These are phyloP conservation scores for Calonectris borealis DNA, from an alignment of 2,113 vertebrate genomes.

Conservation along the genomic window DNA sequence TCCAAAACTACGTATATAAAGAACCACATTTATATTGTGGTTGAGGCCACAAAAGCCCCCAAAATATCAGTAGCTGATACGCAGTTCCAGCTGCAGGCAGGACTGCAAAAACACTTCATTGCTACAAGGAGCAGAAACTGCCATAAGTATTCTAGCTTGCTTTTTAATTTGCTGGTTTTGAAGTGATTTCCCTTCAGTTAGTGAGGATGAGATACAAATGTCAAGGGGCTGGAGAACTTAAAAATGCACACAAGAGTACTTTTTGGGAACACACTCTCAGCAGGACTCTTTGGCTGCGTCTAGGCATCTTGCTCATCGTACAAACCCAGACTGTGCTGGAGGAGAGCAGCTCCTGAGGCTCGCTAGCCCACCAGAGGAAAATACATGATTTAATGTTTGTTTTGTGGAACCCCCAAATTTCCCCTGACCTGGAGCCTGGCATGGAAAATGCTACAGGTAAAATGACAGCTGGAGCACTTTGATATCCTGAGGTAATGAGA, in stretches of 20 bases:
- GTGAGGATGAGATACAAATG: background rate
- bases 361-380: accelerated
- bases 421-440: background rate
- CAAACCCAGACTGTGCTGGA: background rate
- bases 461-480: background rate
- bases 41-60: background rate
- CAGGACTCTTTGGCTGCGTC: background rate
- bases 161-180: background rate
- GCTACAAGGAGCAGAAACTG: background rate
- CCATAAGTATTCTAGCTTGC: background rate
- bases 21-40: background rate
- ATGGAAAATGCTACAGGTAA: background rate
- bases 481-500: background rate
- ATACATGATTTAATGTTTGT: background rate
- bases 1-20: background rate
- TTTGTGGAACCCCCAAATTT: background rate
- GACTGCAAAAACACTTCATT: background rate
- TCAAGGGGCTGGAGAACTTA: background rate
- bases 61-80: background rate
- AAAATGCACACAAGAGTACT: background rate
- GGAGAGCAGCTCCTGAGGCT: background rate
- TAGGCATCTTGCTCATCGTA: background rate
- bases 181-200: background rate
- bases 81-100: background rate
- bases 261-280: background rate